Conservation (phyloP, 1,140 invertebrate genomes). For the Bombus affinis region DNA sequence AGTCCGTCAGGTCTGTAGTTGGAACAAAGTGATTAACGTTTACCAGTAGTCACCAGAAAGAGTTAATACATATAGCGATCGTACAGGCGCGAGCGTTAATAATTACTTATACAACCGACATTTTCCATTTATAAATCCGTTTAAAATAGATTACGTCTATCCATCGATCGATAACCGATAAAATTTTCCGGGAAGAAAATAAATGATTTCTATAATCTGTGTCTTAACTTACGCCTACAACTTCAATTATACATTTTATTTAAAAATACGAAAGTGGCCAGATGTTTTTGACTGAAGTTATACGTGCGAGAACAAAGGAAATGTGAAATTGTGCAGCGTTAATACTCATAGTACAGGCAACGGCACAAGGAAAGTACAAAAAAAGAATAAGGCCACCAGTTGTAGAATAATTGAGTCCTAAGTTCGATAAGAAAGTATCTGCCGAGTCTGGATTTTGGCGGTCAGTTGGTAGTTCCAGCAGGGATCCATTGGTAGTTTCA, state of each 20-base stretch:
- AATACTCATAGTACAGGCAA: neutral
- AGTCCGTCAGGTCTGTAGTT: neutral
- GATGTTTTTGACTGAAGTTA: fast-evolving
- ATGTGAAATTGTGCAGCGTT: neutral
- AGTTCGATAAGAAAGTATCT: conserved; percentile 53
- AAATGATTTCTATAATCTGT: too few species aligned
- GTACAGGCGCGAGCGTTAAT: too few species aligned
- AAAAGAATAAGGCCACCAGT: conserved; percentile 70
- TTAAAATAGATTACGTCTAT: neutral
- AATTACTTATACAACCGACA: too few species aligned
- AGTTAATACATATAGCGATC: too few species aligned
- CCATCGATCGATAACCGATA: too few species aligned
- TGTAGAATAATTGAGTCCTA: conserved; percentile 68
- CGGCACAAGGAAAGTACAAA: too few species aligned
- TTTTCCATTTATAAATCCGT: neutral
- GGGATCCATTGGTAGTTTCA: conserved; percentile 56
- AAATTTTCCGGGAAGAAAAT: too few species aligned
- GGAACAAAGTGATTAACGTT: conserved; percentile 1
- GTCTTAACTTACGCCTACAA: too few species aligned
- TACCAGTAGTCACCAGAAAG: neutral
- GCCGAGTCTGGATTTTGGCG: conserved; percentile 58
- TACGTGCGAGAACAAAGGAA: neutral
- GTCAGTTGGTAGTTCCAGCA: conserved; percentile 37
- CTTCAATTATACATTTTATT: too few species aligned
- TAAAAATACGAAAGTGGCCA: too few species aligned